phyloP scores from a whole-genome alignment of 2,797 vertebrate genomes.

The Urosaurus nigricauda region DNA sequence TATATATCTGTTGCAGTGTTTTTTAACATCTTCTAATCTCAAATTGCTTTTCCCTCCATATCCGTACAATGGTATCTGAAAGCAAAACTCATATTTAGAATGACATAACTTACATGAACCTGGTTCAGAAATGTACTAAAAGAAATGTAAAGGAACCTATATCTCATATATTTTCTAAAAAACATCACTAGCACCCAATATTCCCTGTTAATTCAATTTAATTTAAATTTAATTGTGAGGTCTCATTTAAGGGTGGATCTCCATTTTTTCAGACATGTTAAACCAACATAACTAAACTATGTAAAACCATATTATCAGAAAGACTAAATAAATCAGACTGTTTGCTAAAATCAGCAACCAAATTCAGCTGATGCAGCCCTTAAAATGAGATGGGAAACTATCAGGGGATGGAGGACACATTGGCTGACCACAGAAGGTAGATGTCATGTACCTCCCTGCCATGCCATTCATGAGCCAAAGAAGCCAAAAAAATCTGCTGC shows the following conservation, averaged over 20 bases:
- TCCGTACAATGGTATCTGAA: constrained; percentile 94
- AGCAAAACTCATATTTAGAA: constrained; percentile 31
- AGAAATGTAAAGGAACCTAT: background rate
- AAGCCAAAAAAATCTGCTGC: too few relatives aligned
- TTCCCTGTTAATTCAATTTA: too few relatives aligned
- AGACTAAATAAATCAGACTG: background rate
- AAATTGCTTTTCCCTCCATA: constrained; percentile 95
- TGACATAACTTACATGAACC: background rate
- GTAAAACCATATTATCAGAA: background rate
- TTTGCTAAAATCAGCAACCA: background rate
- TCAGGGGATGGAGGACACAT: too few relatives aligned
- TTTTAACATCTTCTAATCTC: constrained; percentile 92
- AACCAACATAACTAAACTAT: background rate
- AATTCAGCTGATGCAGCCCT: background rate
- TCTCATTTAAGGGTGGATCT: background rate
- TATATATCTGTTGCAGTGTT: constrained; percentile 88
- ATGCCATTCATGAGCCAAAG: too few relatives aligned
- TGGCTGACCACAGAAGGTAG: too few relatives aligned
- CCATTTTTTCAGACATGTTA: background rate
- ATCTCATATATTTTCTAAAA: background rate
- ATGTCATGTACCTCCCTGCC: too few relatives aligned
- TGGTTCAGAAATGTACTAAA: background rate
- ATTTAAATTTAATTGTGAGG: background rate
- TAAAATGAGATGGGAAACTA: too few relatives aligned
- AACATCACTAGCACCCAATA: background rate